phyloP scores from a whole-genome alignment of 2,888 invertebrate species.

The Ennomos erosarius region DNA sequence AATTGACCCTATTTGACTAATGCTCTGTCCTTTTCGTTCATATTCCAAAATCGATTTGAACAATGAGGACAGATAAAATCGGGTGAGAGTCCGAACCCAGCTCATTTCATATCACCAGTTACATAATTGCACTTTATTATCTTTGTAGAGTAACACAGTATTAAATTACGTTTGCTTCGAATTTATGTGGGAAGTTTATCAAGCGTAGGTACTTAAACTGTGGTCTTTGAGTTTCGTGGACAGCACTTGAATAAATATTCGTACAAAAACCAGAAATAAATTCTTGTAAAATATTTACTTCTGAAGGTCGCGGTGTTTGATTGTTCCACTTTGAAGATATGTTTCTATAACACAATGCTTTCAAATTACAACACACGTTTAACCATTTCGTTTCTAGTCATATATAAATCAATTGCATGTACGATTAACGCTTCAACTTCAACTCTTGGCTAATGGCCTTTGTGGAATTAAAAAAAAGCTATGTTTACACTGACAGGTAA shows the following conservation, averaged over 20 bases:
- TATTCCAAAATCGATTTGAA: too few species aligned
- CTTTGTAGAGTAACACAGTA: constrained; percentile 9
- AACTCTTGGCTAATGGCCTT: too few species aligned
- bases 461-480: too few species aligned
- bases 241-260: constrained; percentile 47
- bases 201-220: background rate
- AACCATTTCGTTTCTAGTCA: background rate
- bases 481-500: constrained; percentile 60
- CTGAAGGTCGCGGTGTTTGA: constrained; percentile 9
- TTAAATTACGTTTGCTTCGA: constrained; percentile 31
- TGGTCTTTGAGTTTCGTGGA: constrained; percentile 22
- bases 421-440: constrained; percentile 10
- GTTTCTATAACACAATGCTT: background rate
- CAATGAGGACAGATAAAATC: too few species aligned
- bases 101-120: constrained; percentile 7
- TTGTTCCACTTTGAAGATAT: constrained; percentile 2
- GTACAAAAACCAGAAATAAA: constrained; percentile 4
- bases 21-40: too few species aligned
- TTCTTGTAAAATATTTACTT: constrained; percentile 11
- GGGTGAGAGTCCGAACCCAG: background rate
- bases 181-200: constrained; percentile 40
- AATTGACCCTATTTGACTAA: too few species aligned
- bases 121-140: constrained; percentile 11
- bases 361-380: background rate
- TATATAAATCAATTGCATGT: constrained; percentile 9